Percentiles rank a stretch among this genome's conserved stretches.
Conservation (phyloP, 1,140 invertebrate species). For the Zelostemma sp. region DNA sequence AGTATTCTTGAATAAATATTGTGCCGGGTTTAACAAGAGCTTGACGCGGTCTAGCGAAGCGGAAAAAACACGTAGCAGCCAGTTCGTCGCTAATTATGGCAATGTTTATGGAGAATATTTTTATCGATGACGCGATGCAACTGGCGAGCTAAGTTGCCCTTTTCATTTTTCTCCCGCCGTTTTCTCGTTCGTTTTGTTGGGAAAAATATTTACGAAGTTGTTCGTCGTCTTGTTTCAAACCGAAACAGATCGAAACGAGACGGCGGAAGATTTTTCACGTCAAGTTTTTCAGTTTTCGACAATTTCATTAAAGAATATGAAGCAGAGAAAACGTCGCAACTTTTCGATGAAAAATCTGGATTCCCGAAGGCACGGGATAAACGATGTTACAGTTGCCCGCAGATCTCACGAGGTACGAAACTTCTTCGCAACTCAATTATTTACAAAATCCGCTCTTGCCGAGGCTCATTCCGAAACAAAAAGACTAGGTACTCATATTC, state of each 20-base stretch:
- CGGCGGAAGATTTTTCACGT: background rate
- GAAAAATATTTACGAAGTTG: conserved; percentile 28
- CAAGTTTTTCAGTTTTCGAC: conserved; percentile 13
- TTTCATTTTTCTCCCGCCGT: background rate
- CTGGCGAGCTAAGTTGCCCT: background rate
- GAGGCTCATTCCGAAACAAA: too few relatives aligned
- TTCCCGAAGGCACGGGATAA: conserved; percentile 19
- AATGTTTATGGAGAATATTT: conserved; percentile 44
- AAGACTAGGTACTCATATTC: too few relatives aligned
- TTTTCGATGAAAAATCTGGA: conserved; percentile 36
- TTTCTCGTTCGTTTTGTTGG: too few relatives aligned
- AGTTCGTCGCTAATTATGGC: conserved; percentile 47
- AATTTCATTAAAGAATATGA: conserved; percentile 8
- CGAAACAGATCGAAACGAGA: background rate
- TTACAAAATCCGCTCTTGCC: conserved; percentile 25
- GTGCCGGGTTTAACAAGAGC: conserved; percentile 48
- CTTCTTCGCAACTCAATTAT: conserved; percentile 47
- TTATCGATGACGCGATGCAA: conserved; percentile 2
- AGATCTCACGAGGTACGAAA: conserved; percentile 25
- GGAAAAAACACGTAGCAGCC: conserved; percentile 33
- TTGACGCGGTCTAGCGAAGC: conserved; percentile 50
- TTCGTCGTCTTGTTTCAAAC: too few relatives aligned
- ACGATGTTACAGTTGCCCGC: conserved; percentile 27
- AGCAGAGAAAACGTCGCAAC: conserved; percentile 35
- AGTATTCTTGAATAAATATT: conserved; percentile 50